Evolutionary conservation across 2,888 invertebrate genomes (phyloP), one percentile per base, ranked within the genome.

Genomic region (Tenthredo scrophulariae): DNA sequence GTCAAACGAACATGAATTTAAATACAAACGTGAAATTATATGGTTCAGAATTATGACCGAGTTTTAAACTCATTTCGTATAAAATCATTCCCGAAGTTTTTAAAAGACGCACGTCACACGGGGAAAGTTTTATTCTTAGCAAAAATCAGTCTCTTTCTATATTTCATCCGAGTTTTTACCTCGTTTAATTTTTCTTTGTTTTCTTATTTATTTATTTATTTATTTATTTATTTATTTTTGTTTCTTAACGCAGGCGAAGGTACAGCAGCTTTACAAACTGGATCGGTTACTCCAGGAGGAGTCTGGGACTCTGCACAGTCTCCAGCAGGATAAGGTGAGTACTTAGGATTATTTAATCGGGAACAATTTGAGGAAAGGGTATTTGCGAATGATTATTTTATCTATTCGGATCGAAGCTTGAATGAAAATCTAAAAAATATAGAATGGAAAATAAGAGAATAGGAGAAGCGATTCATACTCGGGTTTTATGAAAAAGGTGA

Each of bases 241-340:
- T 10, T 75, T 13, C 9, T 26, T 40, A 2, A 18, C 18, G 65
- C 90, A 96, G 96, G 94, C 95, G 92, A 98, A 96, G 95, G 97
- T 98, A 85, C 96, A 95, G 93, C 97, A 96, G 94, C 95, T 96
- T 90, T 97, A 95, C 94, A 96, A 95, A 94, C 94, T 95, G 93
- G 98, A 95, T 95, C 96, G 95, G 92, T 94, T 96, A 88, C 94
- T 97, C 67, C 96, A 97, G 91, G 96, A 97, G 92, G 96, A 97
- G 92, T 97, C 97, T 10, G 95, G 96, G 86, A 96, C 96, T 54
- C 94, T 97, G 85, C 96, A 96, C 89, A 96, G 95, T 90, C 94
- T 97, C 82, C 96, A 96, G 90, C 96, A 97, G 89, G 97, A 97
- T 92, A 96, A 97, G 94, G 95, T 95, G 88, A 86, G 87, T 18